Percentiles rank a stretch among this genome's conserved stretches.
Evolutionary conservation across 1,140 invertebrate species (phyloP).

Genomic region (Theocolax elegans): DNA sequence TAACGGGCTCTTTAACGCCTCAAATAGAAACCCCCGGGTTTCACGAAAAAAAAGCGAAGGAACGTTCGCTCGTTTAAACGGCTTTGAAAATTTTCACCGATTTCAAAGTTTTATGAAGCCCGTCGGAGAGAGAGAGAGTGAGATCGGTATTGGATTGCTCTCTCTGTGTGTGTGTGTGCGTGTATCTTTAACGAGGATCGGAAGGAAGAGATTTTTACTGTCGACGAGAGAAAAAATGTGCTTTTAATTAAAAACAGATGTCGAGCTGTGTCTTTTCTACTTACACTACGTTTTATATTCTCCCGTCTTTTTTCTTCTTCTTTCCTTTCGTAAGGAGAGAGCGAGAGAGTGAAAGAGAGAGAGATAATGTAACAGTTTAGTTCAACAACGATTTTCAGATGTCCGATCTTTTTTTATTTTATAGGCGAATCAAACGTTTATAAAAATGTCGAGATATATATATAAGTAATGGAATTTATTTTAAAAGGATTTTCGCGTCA

Average conservation of each 20-base stretch:
- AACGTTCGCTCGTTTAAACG: slow-evolving; percentile 15
- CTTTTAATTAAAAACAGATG: slow-evolving; percentile 36
- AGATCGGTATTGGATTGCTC: slow-evolving; percentile 1
- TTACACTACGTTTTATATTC: background rate
- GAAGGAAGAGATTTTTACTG: slow-evolving; percentile 28
- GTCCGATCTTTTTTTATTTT: too few relatives aligned
- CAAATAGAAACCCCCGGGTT: slow-evolving; percentile 62
- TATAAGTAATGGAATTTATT: too few relatives aligned
- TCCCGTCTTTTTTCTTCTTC: background rate
- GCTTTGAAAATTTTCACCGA: slow-evolving; percentile 12
- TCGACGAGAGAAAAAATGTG: background rate
- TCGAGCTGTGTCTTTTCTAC: background rate
- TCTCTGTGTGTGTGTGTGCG: too few relatives aligned
- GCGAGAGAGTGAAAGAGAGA: too few relatives aligned
- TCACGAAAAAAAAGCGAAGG: slow-evolving; percentile 3
- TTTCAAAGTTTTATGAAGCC: slow-evolving; percentile 25
- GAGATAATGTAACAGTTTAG: too few relatives aligned
- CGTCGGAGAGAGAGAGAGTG: background rate
- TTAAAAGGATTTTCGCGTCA: too few relatives aligned
- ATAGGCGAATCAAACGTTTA: too few relatives aligned
- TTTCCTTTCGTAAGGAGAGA: too few relatives aligned
- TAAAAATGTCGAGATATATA: too few relatives aligned
- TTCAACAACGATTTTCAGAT: too few relatives aligned
- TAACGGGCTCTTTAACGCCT: slow-evolving; percentile 64
- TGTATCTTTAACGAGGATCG: slow-evolving; percentile 36